phyloP scores from a whole-genome alignment of 2,888 invertebrate genomes.

The Kryphioiulus occultus region DNA sequence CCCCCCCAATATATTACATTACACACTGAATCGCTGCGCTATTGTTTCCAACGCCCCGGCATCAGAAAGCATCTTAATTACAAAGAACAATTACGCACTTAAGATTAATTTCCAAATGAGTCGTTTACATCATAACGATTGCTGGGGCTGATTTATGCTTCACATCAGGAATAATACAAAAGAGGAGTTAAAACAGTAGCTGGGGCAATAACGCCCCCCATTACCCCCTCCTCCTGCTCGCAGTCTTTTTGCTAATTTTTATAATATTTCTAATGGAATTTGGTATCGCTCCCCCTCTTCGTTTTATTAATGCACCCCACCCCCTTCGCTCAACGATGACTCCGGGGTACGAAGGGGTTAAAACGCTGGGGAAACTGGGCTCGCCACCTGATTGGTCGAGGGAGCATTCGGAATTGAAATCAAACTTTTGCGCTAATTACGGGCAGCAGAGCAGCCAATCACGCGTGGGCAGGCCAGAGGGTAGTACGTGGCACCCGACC shows the following conservation, averaged over 20 bases:
- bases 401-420: neutral
- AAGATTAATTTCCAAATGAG: constrained; percentile 53
- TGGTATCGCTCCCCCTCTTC: neutral
- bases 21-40: neutral
- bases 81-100: constrained; percentile 52
- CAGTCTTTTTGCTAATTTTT: neutral
- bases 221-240: neutral
- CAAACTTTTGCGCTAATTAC: no score
- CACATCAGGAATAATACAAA: constrained; percentile 42
- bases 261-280: neutral
- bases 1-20: neutral
- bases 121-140: constrained; percentile 52
- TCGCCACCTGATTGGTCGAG: neutral
- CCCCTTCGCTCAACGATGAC: neutral
- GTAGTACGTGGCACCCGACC: no score
- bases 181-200: neutral
- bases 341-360: neutral
- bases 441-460: no score
- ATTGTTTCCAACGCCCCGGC: neutral
- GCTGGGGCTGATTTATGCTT: constrained; percentile 48
- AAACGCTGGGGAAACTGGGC: neutral
- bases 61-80: constrained; percentile 51
- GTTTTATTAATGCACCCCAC: neutral
- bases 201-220: no score
- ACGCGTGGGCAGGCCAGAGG: no score